Base-by-base conservation (phyloP, 2,797 vertebrate species). In the Sebastolobus altivelis region DNA sequence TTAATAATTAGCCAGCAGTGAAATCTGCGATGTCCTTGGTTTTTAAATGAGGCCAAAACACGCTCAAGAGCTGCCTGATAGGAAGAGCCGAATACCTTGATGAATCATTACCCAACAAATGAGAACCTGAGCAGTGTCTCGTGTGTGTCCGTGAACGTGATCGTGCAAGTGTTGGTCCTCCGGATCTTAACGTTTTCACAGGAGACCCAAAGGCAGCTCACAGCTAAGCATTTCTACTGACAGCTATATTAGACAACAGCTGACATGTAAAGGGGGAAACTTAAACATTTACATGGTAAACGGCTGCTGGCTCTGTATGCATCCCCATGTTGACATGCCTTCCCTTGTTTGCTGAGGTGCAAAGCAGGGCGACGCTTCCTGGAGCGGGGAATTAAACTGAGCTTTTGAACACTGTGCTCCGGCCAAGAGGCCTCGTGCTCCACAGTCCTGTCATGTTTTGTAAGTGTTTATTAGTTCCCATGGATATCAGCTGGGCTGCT, bases 401-500 rank as follows among this genome's bases (percentile, higher is more conserved):
- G 38, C 63, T 78, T 81, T 80, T 81, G 75, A 79, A 74, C 56
- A 35, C 22, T 8, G 54, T 61, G 83, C 49, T 81, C 75, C 59
- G 73, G 87, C 92, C 86, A 79, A 75, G 72, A 77, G 67, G 72
- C 91, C 88, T 87, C 58, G 18, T 80, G 85, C 89, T 89, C 77
- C 72, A 12, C 77, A 61, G 82, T 75, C 79, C 72, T 29, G 88
- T 90, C 89, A 79, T 95, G 93, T 93, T 93, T 93, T 85, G 40
- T 77, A 88, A 79, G 89, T 94, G 91, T 94, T 93, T 93, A 90
- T 92, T 88, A 83, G 92, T 94, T 93, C 77, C 93, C 90, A 91
- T 93, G 91, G 92, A 91, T 92, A 93, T 91, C 86, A 88, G 75
- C 86, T 75, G 74, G 82, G 62, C 65, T 31, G 38, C 55, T 75